These are phyloP conservation scores for Cyprinella venusta DNA, from an alignment of 2,797 vertebrate species.

Conservation along the genomic window DNA sequence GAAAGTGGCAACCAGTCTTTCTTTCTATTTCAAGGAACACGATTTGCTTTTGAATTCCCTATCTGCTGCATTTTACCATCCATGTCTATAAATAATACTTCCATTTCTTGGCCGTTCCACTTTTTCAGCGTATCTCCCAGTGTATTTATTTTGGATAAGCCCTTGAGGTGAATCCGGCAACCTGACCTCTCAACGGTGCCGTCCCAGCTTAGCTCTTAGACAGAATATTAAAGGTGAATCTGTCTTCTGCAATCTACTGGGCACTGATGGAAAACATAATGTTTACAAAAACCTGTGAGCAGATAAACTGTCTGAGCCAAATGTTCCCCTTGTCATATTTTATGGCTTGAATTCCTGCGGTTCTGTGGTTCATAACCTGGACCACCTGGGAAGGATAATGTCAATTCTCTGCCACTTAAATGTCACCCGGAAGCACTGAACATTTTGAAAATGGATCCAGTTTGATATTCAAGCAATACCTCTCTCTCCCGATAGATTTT, in stretches of 20 bases:
- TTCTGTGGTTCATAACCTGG: constrained; percentile 24
- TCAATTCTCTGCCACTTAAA: constrained; percentile 45
- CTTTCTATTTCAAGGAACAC: not conserved
- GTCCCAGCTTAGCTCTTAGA: constrained; percentile 32
- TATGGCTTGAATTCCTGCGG: constrained; percentile 20
- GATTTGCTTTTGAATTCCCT: not conserved
- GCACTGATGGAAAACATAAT: constrained; percentile 34
- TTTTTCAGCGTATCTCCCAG: constrained; percentile 17
- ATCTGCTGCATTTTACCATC: constrained; percentile 15
- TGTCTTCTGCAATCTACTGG: not conserved
- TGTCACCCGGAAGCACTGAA: constrained; percentile 25
- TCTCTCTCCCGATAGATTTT: not conserved
- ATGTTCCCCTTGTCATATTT: constrained; percentile 27
- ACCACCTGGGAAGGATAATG: constrained; percentile 23
- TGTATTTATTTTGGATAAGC: constrained; percentile 24
- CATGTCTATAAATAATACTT: constrained; percentile 45
- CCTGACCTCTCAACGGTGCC: constrained; percentile 23
- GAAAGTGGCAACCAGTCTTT: constrained; percentile 2
- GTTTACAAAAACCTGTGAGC: constrained; percentile 10
- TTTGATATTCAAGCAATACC: not conserved
- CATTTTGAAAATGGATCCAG: constrained; percentile 8
- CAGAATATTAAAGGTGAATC: constrained; percentile 22
- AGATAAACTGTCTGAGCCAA: constrained; percentile 33
- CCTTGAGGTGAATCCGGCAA: constrained; percentile 19
- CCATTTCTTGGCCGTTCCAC: constrained; percentile 1